A percentile compares a stretch with the other conserved stretches of the same genome.
Conservation (phyloP, 2,888 invertebrate species). For the Emmelina monodactyla region DNA sequence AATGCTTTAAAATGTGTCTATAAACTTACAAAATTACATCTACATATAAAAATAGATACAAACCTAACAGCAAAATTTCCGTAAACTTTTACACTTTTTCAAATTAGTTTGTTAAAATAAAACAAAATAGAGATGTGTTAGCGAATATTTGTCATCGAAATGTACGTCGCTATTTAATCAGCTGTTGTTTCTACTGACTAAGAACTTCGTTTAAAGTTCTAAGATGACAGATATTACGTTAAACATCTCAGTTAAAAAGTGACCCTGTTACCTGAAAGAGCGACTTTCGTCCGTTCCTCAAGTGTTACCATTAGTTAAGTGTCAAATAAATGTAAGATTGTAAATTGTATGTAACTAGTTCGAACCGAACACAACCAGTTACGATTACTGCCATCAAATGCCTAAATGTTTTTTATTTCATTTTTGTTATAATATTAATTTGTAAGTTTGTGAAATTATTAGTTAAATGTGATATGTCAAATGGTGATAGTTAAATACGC, state of each 20-base stretch:
- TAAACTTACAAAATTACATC: too few relatives aligned
- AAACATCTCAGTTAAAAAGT: neutral
- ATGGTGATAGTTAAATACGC: constrained; percentile 39
- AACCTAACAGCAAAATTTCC: too few relatives aligned
- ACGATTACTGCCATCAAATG: constrained; percentile 65
- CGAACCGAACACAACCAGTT: constrained; percentile 59
- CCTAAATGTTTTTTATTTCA: constrained; percentile 47
- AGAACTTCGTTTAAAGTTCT: too few relatives aligned
- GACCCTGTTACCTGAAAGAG: constrained; percentile 60
- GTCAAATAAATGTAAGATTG: constrained; percentile 39
- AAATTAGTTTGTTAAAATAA: too few relatives aligned
- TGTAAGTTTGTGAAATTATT: constrained; percentile 51
- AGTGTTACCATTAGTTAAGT: constrained; percentile 64
- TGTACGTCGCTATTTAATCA: too few relatives aligned
- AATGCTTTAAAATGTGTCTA: too few relatives aligned
- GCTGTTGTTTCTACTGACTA: too few relatives aligned
- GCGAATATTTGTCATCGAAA: too few relatives aligned
- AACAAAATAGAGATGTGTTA: too few relatives aligned
- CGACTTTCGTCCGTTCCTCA: constrained; percentile 58
- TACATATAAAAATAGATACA: too few relatives aligned
- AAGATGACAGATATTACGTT: too few relatives aligned
- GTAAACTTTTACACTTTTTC: too few relatives aligned
- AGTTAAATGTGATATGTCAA: constrained; percentile 57
- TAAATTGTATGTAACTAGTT: constrained; percentile 57
- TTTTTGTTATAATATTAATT: constrained; percentile 41